Percentiles rank a stretch among this genome's conserved stretches.
Conservation (phyloP, 92 coral and sea anemone genomes). For the Parazoanthus darwini region DNA sequence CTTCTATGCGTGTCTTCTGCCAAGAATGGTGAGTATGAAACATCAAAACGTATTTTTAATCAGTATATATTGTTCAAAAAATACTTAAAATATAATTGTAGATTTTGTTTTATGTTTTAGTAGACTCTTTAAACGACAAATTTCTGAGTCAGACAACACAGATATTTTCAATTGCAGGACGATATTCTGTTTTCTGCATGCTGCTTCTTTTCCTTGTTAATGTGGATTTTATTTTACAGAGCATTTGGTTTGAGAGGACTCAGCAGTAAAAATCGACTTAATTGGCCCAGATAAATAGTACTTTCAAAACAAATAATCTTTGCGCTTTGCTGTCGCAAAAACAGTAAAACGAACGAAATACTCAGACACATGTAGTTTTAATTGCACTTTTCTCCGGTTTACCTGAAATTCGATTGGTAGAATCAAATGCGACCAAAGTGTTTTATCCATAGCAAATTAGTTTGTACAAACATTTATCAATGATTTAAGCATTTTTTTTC, state of each 20-base stretch:
- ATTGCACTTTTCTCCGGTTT: background rate
- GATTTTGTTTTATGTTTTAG: background rate
- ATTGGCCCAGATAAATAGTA: background rate
- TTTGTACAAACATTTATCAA: no score
- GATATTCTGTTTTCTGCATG: no score
- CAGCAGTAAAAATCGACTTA: background rate
- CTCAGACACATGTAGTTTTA: background rate
- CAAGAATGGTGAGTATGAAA: conserved; percentile 66
- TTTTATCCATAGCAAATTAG: background rate
- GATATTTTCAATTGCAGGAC: no score
- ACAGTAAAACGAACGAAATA: background rate
- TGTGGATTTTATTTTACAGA: no score
- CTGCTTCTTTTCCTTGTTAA: no score
- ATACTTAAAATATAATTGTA: background rate
- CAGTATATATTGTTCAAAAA: no score
- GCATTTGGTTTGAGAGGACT: background rate
- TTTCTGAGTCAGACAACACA: background rate
- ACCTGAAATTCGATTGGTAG: no score
- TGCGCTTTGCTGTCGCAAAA: background rate
- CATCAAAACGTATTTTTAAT: background rate
- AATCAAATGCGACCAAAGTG: background rate
- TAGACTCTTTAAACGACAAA: background rate
- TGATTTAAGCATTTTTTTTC: background rate
- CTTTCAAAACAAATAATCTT: background rate
- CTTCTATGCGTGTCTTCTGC: conserved; percentile 57